Conservation (phyloP, 2,113 vertebrate species). For the Eonycteris spelaea region DNA sequence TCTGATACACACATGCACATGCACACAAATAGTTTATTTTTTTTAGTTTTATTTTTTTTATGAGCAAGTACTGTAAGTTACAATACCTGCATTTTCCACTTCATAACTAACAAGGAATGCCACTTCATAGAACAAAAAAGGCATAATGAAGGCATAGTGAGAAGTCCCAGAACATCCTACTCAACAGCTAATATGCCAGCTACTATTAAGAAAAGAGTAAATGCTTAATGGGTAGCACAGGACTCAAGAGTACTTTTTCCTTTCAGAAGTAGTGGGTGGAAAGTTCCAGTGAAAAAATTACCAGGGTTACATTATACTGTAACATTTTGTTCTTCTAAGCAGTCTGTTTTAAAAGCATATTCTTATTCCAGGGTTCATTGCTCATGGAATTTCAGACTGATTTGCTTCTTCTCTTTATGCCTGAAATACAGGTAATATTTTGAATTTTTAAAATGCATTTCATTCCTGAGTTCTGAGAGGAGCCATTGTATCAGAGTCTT, state of each 20-base stretch:
- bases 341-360: constrained; percentile 58
- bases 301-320: constrained; percentile 49
- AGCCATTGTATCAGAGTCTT: neutral
- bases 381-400: constrained; percentile 55
- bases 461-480: constrained; percentile 41
- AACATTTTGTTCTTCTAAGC: constrained; percentile 73
- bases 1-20: neutral
- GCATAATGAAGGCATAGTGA: neutral
- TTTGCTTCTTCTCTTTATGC: neutral
- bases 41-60: neutral
- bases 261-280: constrained; percentile 62
- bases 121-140: neutral
- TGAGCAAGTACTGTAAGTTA: neutral
- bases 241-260: constrained; percentile 58
- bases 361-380: constrained; percentile 62
- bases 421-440: constrained; percentile 51
- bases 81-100: neutral
- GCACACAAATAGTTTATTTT: neutral
- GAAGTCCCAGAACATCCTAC: neutral
- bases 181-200: neutral
- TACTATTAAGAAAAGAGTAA: neutral
- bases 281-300: constrained; percentile 71
- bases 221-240: neutral
- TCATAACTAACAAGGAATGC: neutral
- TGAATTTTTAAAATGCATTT: constrained; percentile 64